phyloP scores from a whole-genome alignment of 2,888 invertebrate species.

The Netelia inedita region DNA sequence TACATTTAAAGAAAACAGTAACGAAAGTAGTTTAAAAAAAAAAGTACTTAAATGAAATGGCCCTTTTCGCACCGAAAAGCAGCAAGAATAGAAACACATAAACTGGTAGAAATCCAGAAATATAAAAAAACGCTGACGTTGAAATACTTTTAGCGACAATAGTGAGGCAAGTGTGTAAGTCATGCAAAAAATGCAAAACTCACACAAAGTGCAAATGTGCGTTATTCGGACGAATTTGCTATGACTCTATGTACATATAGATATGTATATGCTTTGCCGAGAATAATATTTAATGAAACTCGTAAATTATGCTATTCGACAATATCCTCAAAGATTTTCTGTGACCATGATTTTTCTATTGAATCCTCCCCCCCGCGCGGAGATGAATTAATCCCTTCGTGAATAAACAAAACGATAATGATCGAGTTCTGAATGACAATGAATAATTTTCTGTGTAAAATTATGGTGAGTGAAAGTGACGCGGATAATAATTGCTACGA shows the following conservation, averaged over 20 bases:
- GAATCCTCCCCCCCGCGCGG: background rate
- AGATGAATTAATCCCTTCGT: slow-evolving; percentile 1
- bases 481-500: background rate
- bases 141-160: slow-evolving; percentile 12
- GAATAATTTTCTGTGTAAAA: background rate
- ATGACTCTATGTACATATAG: slow-evolving; percentile 17
- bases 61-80: background rate
- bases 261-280: background rate
- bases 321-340: slow-evolving; percentile 7
- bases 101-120: slow-evolving; percentile 1
- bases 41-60: background rate
- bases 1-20: background rate
- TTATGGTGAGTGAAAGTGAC: background rate
- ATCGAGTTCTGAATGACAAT: slow-evolving; percentile 3
- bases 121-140: background rate
- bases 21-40: background rate
- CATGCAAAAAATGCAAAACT: slow-evolving; percentile 56
- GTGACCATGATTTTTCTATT: background rate
- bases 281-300: slow-evolving; percentile 20
- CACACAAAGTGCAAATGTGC: slow-evolving; percentile 49
- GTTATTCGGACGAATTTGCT: slow-evolving; percentile 3
- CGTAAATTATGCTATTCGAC: background rate
- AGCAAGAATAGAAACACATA: background rate
- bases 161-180: slow-evolving; percentile 32
- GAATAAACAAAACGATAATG: slow-evolving; percentile 14